Conservation (phyloP, 2,888 invertebrate genomes). For the Tipula confusa region DNA sequence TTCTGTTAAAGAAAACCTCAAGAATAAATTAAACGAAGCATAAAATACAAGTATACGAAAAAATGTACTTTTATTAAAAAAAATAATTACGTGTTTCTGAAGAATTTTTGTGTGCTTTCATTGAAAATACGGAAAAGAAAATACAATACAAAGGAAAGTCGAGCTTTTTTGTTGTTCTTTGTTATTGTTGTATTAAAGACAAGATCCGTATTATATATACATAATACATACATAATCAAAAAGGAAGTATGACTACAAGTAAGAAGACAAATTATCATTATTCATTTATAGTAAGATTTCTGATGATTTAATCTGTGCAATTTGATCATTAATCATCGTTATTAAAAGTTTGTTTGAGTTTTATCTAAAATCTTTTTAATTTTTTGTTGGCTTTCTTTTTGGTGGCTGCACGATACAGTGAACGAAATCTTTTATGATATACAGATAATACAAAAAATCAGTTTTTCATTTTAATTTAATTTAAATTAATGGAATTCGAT, state of each 20-base stretch:
- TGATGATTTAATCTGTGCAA: not conserved
- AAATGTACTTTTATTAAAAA: slow-evolving; percentile 12
- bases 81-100: not conserved
- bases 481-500: not conserved
- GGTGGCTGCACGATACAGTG: too few relatives aligned
- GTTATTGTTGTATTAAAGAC: too few relatives aligned
- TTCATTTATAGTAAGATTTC: not conserved
- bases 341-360: slow-evolving; percentile 6
- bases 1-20: not conserved
- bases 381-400: not conserved
- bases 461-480: not conserved
- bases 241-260: not conserved
- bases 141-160: not conserved
- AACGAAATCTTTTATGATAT: not conserved
- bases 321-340: not conserved
- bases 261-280: slow-evolving; percentile 3
- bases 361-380: not conserved
- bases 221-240: too few relatives aligned
- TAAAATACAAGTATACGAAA: not conserved
- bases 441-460: not conserved
- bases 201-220: too few relatives aligned
- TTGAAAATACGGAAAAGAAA: not conserved
- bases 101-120: slow-evolving; percentile 3
- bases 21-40: slow-evolving; percentile 12
- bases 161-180: slow-evolving; percentile 4